Base-by-base conservation (phyloP, 2,797 vertebrate genomes). In the Xerus rutilus region DNA sequence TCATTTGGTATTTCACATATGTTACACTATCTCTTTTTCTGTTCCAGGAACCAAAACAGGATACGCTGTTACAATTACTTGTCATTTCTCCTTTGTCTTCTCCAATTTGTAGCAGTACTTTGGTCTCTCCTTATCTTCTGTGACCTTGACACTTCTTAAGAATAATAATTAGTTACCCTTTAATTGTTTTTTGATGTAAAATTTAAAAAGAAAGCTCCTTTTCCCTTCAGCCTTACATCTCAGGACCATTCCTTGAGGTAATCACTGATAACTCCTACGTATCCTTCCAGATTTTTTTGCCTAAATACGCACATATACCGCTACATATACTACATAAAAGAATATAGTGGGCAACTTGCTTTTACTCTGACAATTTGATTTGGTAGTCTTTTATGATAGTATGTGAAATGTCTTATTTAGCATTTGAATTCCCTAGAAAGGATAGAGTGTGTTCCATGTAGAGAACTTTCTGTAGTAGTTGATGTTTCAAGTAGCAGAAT, bases 101-200 rank as follows among this genome's bases (percentile, higher is more conserved):
- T 81, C n/a, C 23, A 73, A 13, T 47, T 32, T 91, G n/a, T 62
- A 79, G 49, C 17, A 62, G 52, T 78, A 47, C 39, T 23, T 73
- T 57, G 57, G 74, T 91, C 67, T 67, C 85, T 21, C 21, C 8
- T 64, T 49, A 59, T n/a, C 32, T 54, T 59, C 87, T 43, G 52
- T 18, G 32, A 69, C 32, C 35, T 79, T 74, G 57, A 72, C 7
- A 62, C 64, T 52, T 43, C 14, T 45, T n/a, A 86, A 79, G 88
- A 91, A 32, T 39, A 79, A 45, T 91, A n/a, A 35, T 49, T 92
- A 49, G 49, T 95, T 92, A 76, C 35, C n/a, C 35, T 21, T 30
- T n/a, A 74, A 54, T 47, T 20, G 7, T 64, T 64, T 64, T 76
- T 59, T 69, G 1, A 28, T 35, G 21, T n/a, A n/a, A 49, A 69